Evolutionary conservation across 1,140 invertebrate species (phyloP).

Genomic region (Rhopalosiphum padi): DNA sequence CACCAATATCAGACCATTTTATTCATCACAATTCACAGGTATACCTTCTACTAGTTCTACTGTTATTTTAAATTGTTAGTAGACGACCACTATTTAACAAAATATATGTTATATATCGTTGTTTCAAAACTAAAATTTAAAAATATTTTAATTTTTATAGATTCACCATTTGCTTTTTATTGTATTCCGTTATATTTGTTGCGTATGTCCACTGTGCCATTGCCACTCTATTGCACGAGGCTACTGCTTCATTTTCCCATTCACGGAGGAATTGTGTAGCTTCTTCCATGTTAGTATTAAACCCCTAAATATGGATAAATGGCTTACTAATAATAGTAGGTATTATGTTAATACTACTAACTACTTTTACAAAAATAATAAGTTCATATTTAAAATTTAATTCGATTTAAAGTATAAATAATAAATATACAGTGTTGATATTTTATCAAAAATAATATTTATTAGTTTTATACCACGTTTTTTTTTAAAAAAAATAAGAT

Average conservation of each 20-base stretch:
- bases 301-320: constrained; percentile 67
- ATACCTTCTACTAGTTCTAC: no score
- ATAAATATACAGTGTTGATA: not conserved
- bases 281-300: constrained; percentile 74
- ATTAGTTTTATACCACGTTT: not conserved
- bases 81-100: not conserved
- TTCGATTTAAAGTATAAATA: not conserved
- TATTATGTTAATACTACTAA: no score
- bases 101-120: not conserved
- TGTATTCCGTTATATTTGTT: constrained; percentile 78
- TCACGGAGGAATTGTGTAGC: constrained; percentile 75
- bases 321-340: not conserved
- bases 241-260: constrained; percentile 75
- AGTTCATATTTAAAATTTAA: not conserved
- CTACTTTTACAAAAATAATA: not conserved
- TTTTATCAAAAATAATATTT: not conserved
- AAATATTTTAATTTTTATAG: not conserved
- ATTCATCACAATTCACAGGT: no score
- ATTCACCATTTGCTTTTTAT: constrained; percentile 73
- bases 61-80: not conserved
- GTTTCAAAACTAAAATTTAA: not conserved
- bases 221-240: constrained; percentile 75
- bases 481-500: not conserved
- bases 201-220: constrained; percentile 78
- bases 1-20: no score